A percentile compares a stretch with the other conserved stretches of the same genome.
phyloP scores from a whole-genome alignment of 2,888 invertebrate species.

The Synergus gifuensis region DNA sequence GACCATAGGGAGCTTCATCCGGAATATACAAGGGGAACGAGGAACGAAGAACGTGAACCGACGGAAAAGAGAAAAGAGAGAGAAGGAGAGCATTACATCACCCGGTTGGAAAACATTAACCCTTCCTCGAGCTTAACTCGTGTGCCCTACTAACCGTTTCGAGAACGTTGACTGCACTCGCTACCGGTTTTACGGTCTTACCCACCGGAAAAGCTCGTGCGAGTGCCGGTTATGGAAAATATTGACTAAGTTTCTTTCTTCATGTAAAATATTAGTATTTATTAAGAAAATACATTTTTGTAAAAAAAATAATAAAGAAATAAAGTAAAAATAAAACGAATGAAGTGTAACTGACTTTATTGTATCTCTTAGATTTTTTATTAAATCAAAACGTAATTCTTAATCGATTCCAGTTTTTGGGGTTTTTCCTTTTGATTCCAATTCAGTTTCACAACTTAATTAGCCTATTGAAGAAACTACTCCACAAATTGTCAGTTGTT shows the following conservation, averaged over 20 bases:
- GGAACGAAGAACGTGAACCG: slow-evolving; percentile 36
- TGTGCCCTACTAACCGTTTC: slow-evolving; percentile 69
- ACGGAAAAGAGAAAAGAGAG: slow-evolving; percentile 24
- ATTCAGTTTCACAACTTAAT: too few relatives aligned
- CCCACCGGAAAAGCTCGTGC: slow-evolving; percentile 40
- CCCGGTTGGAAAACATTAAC: slow-evolving; percentile 66
- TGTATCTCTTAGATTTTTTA: too few relatives aligned
- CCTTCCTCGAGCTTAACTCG: slow-evolving; percentile 64
- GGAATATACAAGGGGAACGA: slow-evolving; percentile 30
- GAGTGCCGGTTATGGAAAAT: neutral
- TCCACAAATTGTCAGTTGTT: slow-evolving; percentile 42
- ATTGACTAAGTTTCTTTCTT: neutral
- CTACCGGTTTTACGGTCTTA: slow-evolving; percentile 43
- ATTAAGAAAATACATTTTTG: too few relatives aligned
- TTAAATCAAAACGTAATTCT: too few relatives aligned
- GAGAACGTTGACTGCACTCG: slow-evolving; percentile 47
- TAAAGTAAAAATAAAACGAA: neutral
- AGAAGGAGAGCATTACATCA: slow-evolving; percentile 54
- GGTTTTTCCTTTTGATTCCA: too few relatives aligned
- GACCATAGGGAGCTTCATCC: slow-evolving; percentile 8
- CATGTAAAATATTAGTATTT: too few relatives aligned
- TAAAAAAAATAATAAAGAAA: neutral
- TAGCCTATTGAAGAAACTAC: neutral
- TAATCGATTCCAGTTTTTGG: too few relatives aligned
- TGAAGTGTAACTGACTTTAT: neutral